These are phyloP conservation scores for Drosophila repleta DNA, from an alignment of 1,140 invertebrate species.

Conservation along the genomic window DNA sequence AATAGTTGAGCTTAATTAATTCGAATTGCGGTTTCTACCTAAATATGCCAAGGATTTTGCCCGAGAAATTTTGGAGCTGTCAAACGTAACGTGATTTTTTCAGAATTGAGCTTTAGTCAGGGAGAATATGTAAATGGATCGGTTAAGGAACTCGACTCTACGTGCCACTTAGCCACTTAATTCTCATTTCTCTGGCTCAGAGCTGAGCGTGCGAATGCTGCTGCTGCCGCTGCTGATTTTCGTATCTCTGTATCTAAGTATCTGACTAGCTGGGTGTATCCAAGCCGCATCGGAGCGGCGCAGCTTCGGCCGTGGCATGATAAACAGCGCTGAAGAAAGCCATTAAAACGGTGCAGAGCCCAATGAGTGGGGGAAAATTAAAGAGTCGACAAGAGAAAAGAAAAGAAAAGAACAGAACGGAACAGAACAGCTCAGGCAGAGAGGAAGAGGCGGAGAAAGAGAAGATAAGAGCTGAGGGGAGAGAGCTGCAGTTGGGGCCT, in stretches of 20 bases:
- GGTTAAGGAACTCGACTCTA: background rate
- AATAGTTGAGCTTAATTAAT: background rate
- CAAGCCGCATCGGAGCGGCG: too few species aligned
- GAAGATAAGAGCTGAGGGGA: too few species aligned
- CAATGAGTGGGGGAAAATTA: background rate
- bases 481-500: too few species aligned
- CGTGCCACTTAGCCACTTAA: slow-evolving; percentile 19
- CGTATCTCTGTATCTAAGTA: slow-evolving; percentile 1
- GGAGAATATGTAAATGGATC: slow-evolving; percentile 2
- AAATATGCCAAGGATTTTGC: slow-evolving; percentile 29
- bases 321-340: slow-evolving; percentile 9
- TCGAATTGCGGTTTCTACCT: slow-evolving; percentile 19
- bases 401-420: too few species aligned
- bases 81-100: background rate
- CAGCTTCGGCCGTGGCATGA: slow-evolving; percentile 2
- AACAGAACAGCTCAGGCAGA: too few species aligned
- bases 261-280: background rate
- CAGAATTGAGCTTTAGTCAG: background rate
- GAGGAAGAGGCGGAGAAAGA: too few species aligned
- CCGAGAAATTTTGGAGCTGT: background rate
- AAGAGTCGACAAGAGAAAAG: too few species aligned
- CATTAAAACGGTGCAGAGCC: slow-evolving; percentile 24
- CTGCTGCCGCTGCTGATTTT: background rate
- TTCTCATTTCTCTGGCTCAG: slow-evolving; percentile 14
- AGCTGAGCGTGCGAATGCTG: slow-evolving; percentile 30